These are phyloP conservation scores for Dasyornis broadbenti DNA, from an alignment of 2,113 vertebrate genomes.

Conservation along the genomic window DNA sequence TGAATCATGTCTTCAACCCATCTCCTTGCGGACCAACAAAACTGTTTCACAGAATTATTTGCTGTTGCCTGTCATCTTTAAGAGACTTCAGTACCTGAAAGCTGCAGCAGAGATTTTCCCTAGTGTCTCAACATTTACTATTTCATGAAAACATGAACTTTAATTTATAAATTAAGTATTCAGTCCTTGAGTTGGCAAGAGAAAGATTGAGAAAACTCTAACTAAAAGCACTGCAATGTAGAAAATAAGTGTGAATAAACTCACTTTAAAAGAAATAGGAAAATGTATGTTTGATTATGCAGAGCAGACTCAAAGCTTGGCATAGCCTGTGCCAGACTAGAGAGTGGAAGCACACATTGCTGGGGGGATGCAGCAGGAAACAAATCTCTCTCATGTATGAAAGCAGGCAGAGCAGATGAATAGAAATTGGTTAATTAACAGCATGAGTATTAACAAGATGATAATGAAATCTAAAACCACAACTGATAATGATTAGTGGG, in stretches of 20 bases:
- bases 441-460: background rate
- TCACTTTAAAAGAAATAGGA: background rate
- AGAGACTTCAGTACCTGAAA: background rate
- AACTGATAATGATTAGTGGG: slow-evolving; percentile 21
- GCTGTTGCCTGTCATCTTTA: background rate
- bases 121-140: background rate
- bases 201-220: background rate
- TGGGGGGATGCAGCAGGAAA: background rate
- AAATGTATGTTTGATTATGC: background rate
- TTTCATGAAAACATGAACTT: background rate
- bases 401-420: background rate
- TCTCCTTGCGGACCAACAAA: background rate
- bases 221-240: background rate
- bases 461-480: background rate
- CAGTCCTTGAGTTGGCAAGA: background rate
- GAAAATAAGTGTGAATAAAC: background rate
- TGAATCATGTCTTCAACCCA: background rate
- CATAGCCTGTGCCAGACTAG: background rate
- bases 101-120: background rate
- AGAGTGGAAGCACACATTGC: background rate
- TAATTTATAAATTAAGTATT: background rate
- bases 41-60: background rate
- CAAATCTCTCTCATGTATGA: background rate
- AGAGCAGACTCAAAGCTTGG: background rate
- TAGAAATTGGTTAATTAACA: background rate